These are phyloP conservation scores for Melanocharis versteri DNA, from an alignment of 2,113 vertebrate genomes.

Conservation along the genomic window DNA sequence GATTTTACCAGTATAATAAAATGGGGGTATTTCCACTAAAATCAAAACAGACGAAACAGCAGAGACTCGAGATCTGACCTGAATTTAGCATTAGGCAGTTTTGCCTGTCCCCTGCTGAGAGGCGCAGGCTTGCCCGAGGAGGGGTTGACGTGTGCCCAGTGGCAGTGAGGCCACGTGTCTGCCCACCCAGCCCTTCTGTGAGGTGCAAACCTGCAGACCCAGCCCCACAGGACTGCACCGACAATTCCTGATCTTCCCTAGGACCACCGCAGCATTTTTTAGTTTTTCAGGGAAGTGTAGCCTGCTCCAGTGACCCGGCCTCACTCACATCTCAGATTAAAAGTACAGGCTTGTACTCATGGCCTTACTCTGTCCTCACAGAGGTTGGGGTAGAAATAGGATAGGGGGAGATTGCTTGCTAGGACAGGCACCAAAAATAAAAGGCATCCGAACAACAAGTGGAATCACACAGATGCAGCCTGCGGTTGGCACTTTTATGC, in stretches of 20 bases:
- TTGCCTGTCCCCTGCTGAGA: not conserved
- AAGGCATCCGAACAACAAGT: not conserved
- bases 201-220: not conserved
- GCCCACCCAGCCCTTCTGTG: not conserved
- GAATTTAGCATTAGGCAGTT: not conserved
- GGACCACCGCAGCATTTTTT: not conserved
- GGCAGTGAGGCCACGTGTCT: accelerated
- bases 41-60: not conserved
- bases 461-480: not conserved
- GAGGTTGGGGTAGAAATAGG: constrained; percentile 3
- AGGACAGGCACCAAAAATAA: constrained; percentile 45
- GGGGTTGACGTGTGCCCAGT: not conserved
- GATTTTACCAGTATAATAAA: not conserved
- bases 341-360: not conserved
- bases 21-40: not conserved
- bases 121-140: accelerated
- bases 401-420: constrained; percentile 33
- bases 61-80: not conserved
- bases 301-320: not conserved
- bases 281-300: not conserved
- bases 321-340: not conserved
- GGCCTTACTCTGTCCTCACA: not conserved
- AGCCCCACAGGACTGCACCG: accelerated
- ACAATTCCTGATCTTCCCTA: accelerated
- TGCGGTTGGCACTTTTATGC: not conserved